Evolutionary conservation across 2,797 vertebrate genomes (phyloP).

Genomic region (Chaetophractus vellerosus): DNA sequence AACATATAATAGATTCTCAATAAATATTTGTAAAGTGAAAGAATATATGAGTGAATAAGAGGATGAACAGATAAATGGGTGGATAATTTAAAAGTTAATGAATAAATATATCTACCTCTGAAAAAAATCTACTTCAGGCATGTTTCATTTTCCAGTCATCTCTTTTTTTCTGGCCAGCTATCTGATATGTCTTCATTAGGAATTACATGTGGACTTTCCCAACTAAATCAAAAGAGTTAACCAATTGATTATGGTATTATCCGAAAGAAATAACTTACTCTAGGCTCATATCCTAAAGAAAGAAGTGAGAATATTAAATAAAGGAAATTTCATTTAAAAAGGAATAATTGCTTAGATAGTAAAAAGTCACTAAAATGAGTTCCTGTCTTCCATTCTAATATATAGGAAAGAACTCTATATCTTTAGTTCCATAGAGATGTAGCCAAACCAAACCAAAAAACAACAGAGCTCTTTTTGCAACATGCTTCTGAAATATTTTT

Average conservation of each 20-base stretch:
- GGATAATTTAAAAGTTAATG: not conserved
- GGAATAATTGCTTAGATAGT: not conserved
- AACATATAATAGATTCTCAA: not conserved
- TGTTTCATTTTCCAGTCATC: rapidly evolving
- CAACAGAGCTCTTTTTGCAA: not conserved
- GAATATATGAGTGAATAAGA: not conserved
- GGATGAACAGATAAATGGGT: too few species aligned
- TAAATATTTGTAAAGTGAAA: not conserved
- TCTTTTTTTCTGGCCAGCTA: not conserved
- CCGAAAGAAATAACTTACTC: not conserved
- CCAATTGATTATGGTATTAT: rapidly evolving
- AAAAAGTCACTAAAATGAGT: not conserved
- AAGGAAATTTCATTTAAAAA: not conserved
- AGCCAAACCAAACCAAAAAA: not conserved
- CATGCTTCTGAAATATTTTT: not conserved
- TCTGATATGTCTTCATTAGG: too few species aligned
- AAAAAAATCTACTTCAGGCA: rapidly evolving
- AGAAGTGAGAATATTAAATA: not conserved
- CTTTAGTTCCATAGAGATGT: not conserved
- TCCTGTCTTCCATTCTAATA: not conserved
- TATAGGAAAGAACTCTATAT: rapidly evolving
- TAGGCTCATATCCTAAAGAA: not conserved
- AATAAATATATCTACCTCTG: rapidly evolving
- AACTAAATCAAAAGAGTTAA: not conserved
- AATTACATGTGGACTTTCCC: not conserved